These are phyloP conservation scores for Glomeris maerens DNA, from an alignment of 1,140 invertebrate species.

Conservation along the genomic window DNA sequence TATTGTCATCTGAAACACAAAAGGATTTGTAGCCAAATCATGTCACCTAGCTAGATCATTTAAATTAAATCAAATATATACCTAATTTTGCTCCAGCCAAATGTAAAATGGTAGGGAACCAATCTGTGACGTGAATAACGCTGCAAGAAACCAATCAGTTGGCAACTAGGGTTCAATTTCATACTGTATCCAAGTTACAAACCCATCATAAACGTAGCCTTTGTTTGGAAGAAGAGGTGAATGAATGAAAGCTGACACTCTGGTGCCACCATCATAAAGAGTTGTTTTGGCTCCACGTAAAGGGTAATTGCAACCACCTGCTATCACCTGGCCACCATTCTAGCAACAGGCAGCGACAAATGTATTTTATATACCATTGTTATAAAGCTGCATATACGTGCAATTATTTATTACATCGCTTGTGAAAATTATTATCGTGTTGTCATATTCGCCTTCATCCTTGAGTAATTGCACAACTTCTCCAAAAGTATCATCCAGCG, in stretches of 20 bases:
- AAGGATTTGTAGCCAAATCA: background rate
- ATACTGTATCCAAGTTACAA: constrained; percentile 2
- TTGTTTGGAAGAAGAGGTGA: constrained; percentile 29
- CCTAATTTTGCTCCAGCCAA: constrained; percentile 25
- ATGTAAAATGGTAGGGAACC: constrained; percentile 34
- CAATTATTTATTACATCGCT: constrained; percentile 13
- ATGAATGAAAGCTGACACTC: constrained; percentile 33
- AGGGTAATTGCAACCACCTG: constrained; percentile 34
- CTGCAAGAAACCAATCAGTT: constrained; percentile 14
- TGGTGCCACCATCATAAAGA: constrained; percentile 37
- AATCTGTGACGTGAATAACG: constrained; percentile 35
- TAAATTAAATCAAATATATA: background rate
- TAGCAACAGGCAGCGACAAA: too few relatives aligned
- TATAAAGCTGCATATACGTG: too few relatives aligned
- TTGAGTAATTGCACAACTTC: constrained; percentile 15
- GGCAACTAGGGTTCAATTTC: background rate
- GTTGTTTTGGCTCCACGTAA: constrained; percentile 33
- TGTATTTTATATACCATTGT: background rate
- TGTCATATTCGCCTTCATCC: constrained; percentile 13
- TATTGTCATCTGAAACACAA: background rate
- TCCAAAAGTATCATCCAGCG: constrained; percentile 17
- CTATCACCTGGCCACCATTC: constrained; percentile 30
- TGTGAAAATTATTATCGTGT: constrained; percentile 19
- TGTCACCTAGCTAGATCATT: background rate
- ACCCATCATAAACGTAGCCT: constrained; percentile 26